Conservation (phyloP, 2,797 vertebrate species). For the Peromyscus aztecus region DNA sequence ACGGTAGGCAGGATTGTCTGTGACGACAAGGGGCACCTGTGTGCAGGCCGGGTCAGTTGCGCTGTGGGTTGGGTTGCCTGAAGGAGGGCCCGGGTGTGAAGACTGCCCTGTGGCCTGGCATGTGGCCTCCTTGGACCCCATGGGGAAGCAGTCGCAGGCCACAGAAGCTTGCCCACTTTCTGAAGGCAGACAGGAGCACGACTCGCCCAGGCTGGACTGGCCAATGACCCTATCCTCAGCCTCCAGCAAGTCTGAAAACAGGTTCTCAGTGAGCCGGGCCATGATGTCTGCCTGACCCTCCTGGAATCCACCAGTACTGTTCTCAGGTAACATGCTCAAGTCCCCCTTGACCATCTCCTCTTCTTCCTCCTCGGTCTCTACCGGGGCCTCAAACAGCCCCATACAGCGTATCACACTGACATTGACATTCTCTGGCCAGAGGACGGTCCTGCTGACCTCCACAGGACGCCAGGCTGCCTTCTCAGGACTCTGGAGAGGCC, state of each 20-base stretch:
- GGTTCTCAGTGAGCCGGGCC: constrained; percentile 73
- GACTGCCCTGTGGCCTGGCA: neutral
- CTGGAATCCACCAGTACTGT: constrained; percentile 8
- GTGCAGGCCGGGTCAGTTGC: neutral
- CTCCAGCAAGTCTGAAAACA: constrained; percentile 85
- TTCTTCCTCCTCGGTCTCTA: constrained; percentile 67
- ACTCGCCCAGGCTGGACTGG: neutral
- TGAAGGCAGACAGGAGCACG: neutral
- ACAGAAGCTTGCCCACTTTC: neutral
- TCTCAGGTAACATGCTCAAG: neutral
- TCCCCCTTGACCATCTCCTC: neutral
- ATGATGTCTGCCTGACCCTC: constrained; percentile 79
- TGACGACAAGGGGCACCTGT: neutral
- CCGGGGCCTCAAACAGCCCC: constrained; percentile 79
- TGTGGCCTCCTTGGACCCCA: neutral
- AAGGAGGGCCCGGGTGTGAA: neutral
- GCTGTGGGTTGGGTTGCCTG: neutral
- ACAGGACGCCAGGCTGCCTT: constrained; percentile 58
- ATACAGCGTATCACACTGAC: constrained; percentile 74
- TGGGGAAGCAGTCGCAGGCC: neutral
- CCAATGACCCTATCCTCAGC: neutral
- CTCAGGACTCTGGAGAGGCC: constrained; percentile 60
- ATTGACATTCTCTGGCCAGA: constrained; percentile 80
- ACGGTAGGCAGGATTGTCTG: constrained; percentile 79
- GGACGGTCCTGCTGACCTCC: constrained; percentile 73